Conservation (phyloP, 2,888 invertebrate genomes). For the Lochmaea crataegi region DNA sequence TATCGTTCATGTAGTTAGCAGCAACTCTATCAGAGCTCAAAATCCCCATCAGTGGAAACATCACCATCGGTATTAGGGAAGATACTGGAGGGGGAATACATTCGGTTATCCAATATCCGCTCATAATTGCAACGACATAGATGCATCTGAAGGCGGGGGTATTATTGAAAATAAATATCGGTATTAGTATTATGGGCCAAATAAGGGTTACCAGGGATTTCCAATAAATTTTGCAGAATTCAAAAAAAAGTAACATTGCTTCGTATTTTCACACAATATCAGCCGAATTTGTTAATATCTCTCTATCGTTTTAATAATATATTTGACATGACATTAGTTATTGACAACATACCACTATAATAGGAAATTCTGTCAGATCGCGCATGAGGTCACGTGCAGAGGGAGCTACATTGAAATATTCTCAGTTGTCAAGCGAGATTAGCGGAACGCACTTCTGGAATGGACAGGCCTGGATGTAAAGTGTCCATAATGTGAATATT, state of each 20-base stretch:
- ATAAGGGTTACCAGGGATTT: conserved; percentile 76
- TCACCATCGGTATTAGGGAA: conserved; percentile 82
- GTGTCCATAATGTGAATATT: no score
- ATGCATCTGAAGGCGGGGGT: conserved; percentile 77
- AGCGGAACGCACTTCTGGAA: no score
- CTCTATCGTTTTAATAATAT: neutral
- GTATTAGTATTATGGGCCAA: conserved; percentile 76
- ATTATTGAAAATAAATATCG: conserved; percentile 72
- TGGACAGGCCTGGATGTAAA: no score
- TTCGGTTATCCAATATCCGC: conserved; percentile 76
- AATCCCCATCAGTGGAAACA: conserved; percentile 86
- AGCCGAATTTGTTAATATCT: neutral
- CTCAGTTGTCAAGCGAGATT: no score
- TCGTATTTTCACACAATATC: neutral
- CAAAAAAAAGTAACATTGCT: neutral
- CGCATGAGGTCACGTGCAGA: no score
- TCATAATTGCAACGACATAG: conserved; percentile 83
- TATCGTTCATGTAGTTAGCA: conserved; percentile 81
- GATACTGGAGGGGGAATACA: conserved; percentile 84
- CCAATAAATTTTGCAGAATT: conserved; percentile 72
- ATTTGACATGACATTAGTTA: neutral
- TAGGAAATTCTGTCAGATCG: no score
- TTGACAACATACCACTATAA: neutral
- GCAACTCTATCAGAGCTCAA: conserved; percentile 72
- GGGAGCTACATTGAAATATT: no score